These are phyloP conservation scores for Motacilla alba DNA, from an alignment of 2,113 vertebrate genomes.

Conservation along the genomic window DNA sequence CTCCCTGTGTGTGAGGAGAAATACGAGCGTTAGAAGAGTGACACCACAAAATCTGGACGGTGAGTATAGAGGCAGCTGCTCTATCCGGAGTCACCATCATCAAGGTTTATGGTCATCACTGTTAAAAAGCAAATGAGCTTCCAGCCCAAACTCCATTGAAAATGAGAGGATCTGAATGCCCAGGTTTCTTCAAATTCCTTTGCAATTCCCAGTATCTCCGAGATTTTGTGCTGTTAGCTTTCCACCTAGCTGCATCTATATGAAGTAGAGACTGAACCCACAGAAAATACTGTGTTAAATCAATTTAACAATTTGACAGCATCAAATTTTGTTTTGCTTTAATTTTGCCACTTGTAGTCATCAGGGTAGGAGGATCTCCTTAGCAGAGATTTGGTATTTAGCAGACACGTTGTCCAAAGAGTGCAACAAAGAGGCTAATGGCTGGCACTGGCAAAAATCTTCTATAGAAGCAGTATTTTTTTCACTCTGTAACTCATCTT, in stretches of 20 bases:
- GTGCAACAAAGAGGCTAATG: background rate
- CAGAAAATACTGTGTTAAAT: background rate
- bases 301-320: background rate
- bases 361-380: background rate
- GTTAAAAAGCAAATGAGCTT: background rate
- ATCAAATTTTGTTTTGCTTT: background rate
- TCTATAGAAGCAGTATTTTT: background rate
- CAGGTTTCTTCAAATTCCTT: background rate
- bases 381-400: background rate
- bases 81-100: rapidly evolving
- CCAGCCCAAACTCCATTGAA: background rate
- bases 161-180: background rate
- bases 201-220: background rate
- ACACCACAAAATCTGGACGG: rapidly evolving
- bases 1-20: rapidly evolving
- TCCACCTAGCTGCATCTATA: background rate
- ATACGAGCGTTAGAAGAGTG: rapidly evolving
- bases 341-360: background rate
- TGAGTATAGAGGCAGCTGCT: background rate
- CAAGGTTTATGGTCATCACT: background rate
- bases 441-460: background rate
- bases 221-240: background rate
- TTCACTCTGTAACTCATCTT: background rate
- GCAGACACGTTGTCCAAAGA: background rate
- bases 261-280: background rate